phyloP scores from a whole-genome alignment of 1,140 invertebrate species.

The Metaphire vulgaris region DNA sequence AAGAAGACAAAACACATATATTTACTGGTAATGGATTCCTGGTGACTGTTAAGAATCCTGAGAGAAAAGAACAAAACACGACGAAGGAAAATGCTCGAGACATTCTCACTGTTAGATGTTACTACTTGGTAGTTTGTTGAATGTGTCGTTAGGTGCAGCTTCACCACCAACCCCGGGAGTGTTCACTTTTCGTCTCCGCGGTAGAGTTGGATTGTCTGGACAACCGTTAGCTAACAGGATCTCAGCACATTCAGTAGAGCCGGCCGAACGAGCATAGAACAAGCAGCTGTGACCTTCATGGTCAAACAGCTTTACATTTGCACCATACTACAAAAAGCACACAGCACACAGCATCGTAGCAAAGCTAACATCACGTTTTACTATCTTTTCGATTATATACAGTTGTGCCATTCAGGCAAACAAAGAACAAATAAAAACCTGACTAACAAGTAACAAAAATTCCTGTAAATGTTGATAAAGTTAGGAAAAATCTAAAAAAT shows the following conservation, averaged over 20 bases:
- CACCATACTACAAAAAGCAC: slow-evolving; percentile 64
- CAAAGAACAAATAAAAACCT: not conserved
- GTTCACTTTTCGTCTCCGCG: slow-evolving; percentile 52
- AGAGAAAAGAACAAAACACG: too few species aligned
- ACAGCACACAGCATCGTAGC: not conserved
- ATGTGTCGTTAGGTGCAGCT: not conserved
- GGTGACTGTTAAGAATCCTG: too few species aligned
- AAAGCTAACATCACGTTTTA: not conserved
- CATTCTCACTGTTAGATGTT: not conserved
- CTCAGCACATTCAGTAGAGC: slow-evolving; percentile 58
- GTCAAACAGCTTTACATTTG: slow-evolving; percentile 71
- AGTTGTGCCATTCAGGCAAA: too few species aligned
- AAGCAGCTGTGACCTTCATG: slow-evolving; percentile 74
- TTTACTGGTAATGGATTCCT: too few species aligned
- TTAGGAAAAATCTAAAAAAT: not conserved
- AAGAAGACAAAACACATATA: too few species aligned
- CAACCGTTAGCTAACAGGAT: slow-evolving; percentile 61
- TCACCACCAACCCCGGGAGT: slow-evolving; percentile 28
- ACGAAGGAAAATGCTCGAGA: too few species aligned
- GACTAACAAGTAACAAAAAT: not conserved
- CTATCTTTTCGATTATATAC: not conserved
- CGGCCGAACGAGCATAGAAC: slow-evolving; percentile 67
- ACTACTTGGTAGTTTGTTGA: not conserved
- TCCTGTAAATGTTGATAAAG: not conserved
- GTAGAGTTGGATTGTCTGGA: slow-evolving; percentile 57